Percentiles rank a stretch among this genome's conserved stretches.
These are phyloP conservation scores for Colossoma macropomum DNA, from an alignment of 2,113 vertebrate genomes.

Conservation along the genomic window DNA sequence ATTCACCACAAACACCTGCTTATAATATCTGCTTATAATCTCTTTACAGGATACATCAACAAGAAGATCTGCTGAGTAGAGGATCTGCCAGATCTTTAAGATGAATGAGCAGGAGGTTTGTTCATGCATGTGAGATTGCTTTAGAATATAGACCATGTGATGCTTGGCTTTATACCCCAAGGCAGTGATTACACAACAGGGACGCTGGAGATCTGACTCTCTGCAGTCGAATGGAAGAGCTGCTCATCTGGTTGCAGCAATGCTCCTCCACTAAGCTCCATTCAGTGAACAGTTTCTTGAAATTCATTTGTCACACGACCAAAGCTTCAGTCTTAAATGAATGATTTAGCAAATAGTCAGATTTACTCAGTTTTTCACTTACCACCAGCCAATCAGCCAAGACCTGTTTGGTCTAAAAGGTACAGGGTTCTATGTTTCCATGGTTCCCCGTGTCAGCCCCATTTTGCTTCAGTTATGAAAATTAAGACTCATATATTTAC, in stretches of 20 bases:
- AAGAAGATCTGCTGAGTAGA: background rate
- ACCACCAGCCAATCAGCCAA: no score
- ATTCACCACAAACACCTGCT: background rate
- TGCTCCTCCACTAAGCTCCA: background rate
- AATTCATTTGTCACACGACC: background rate
- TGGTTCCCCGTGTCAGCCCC: no score
- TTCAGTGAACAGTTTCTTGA: background rate
- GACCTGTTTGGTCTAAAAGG: no score
- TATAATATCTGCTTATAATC: background rate
- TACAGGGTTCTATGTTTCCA: no score
- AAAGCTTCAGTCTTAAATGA: background rate
- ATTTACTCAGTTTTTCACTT: no score
- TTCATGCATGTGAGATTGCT: background rate
- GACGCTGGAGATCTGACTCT: conserved; percentile 16
- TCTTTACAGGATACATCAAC: background rate
- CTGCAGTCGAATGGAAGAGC: conserved; percentile 1
- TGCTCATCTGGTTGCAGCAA: background rate
- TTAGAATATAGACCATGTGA: conserved; percentile 23
- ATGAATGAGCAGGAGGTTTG: background rate
- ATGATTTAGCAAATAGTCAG: background rate
- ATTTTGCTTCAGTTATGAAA: no score
- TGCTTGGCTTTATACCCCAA: background rate
- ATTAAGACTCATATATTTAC: no score
- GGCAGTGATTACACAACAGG: conserved; percentile 36
- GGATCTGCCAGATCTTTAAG: background rate